phyloP scores from a whole-genome alignment of 2,113 vertebrate genomes.

The Hippoglossus stenolepis region DNA sequence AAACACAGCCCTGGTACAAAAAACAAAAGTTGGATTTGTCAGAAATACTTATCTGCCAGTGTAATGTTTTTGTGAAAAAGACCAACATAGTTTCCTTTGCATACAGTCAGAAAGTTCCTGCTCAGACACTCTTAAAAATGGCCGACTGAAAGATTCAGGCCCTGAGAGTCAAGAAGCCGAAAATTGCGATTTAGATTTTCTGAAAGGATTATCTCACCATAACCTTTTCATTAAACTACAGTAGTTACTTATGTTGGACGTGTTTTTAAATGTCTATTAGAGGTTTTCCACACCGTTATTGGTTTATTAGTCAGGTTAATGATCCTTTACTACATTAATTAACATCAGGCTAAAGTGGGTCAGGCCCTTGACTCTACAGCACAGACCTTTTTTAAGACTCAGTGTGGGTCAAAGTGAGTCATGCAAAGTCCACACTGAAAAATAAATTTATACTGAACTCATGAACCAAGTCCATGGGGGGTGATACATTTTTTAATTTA shows the following conservation, averaged over 20 bases:
- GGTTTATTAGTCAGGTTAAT: slow-evolving; percentile 8
- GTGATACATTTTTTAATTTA: slow-evolving; percentile 35
- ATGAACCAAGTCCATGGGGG: slow-evolving; percentile 21
- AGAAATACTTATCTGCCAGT: background rate
- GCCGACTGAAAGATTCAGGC: background rate
- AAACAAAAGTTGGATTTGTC: slow-evolving; percentile 1
- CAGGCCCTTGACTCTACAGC: background rate
- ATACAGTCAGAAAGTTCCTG: background rate
- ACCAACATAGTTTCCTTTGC: background rate
- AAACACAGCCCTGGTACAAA: slow-evolving; percentile 34
- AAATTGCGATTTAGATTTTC: background rate
- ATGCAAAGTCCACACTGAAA: background rate
- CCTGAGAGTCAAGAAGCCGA: background rate
- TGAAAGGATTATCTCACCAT: background rate
- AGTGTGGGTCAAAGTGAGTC: slow-evolving; percentile 15
- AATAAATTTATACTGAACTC: slow-evolving; percentile 22
- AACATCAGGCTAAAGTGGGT: background rate
- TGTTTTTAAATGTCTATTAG: background rate
- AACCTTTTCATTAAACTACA: background rate
- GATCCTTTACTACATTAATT: slow-evolving; percentile 21
- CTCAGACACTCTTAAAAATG: background rate
- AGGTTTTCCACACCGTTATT: background rate
- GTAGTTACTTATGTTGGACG: background rate
- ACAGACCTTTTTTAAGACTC: background rate
- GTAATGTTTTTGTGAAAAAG: background rate